phyloP scores from a whole-genome alignment of 2,888 invertebrate species.

The Rhopalosiphum nymphaeae region DNA sequence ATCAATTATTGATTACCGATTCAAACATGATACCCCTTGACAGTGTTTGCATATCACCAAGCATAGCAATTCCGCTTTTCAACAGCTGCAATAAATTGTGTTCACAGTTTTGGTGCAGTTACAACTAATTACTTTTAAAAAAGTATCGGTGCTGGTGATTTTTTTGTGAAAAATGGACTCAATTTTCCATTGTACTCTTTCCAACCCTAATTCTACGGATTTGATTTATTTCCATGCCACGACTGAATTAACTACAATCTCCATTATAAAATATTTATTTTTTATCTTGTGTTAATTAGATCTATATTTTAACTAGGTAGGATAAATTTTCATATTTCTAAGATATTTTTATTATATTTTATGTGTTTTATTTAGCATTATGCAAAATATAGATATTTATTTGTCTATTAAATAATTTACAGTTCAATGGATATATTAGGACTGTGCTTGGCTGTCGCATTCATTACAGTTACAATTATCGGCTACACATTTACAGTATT shows the following conservation, averaged over 20 bases:
- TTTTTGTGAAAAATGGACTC: background rate
- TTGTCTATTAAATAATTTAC: background rate
- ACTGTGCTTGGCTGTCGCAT: background rate
- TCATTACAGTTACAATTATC: background rate
- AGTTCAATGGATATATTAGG: conserved; percentile 14
- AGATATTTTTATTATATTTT: background rate
- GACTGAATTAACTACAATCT: too few relatives aligned
- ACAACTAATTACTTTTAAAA: background rate
- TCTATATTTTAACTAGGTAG: background rate
- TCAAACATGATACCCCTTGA: too few relatives aligned
- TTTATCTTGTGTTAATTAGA: background rate
- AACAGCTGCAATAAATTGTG: background rate
- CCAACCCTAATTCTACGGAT: background rate
- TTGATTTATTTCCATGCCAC: background rate
- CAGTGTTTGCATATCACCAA: too few relatives aligned
- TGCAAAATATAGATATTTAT: background rate
- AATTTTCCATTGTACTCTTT: background rate
- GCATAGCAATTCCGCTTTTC: too few relatives aligned
- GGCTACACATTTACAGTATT: conserved; percentile 70
- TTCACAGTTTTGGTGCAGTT: background rate
- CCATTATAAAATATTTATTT: too few relatives aligned
- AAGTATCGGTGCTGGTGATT: background rate
- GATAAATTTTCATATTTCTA: background rate
- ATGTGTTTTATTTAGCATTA: background rate
- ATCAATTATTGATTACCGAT: too few relatives aligned